Evolutionary conservation across 2,797 vertebrate genomes (phyloP), one percentile per base, ranked within the genome.

Genomic region (Hapalemur alaotrensis): DNA sequence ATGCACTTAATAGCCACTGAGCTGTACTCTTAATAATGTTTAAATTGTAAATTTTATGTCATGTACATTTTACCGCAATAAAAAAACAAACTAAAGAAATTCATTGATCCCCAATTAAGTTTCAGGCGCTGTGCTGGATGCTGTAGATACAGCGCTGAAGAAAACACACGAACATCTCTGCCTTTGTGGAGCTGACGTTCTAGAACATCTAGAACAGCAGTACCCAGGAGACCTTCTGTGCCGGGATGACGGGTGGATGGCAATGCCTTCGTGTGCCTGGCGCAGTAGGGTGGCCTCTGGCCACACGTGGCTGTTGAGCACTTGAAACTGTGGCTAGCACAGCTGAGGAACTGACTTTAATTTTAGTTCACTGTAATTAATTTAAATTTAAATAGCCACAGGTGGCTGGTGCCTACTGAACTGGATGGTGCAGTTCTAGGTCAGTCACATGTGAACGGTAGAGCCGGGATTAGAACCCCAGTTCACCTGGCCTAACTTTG

Each of bases 381-480:
- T 41, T 80, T 72, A 70, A 52, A 81, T 70, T 23, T 38, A 11
- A 57, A 54, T 9, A 54, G 50, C 30, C 61, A n/a, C 54, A 20
- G 54, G 63, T 28, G 17, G 20, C n/a, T 13, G 3, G 17, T 8
- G 22, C 22, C 43, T 5, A 2, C 35, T 0, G 2, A 69, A 25
- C 57, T 48, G 35, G 76, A 30, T 50, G 18, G 46, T 5, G 5
- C 30, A 0, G 23, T n/a, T 82, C 78, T 8, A 14, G n/a, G 59
- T 41, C 38, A 14, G 59, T 25, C 67, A 11, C 25, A 10, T 48
- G 15, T 4, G 20, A 12, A 28, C 0, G 12, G 52, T 0, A 0
- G 32, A 35, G 54, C 70, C 3, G 35, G 69, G 20, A 23, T 38
- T 18, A 15, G 65, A 81, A 8, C 14, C 59, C 30, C 14, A 0